These are phyloP conservation scores for Caradrina clavipalpis DNA, from an alignment of 2,888 invertebrate genomes.

Conservation along the genomic window DNA sequence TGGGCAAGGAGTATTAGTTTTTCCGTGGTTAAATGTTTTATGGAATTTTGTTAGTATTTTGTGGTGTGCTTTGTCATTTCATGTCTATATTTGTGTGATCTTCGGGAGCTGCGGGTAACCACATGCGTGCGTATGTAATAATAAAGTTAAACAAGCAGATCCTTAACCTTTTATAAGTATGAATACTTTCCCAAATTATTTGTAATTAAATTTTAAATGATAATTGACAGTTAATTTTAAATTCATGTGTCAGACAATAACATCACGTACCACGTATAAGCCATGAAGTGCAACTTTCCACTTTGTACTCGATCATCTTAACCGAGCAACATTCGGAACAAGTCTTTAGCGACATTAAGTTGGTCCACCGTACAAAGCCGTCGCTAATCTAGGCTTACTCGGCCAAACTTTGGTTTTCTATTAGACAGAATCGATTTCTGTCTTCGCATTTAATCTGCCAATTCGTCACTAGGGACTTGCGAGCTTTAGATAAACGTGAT, in stretches of 20 bases:
- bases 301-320: slow-evolving; percentile 55
- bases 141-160: not conserved
- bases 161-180: too few relatives aligned
- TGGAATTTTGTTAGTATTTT: not conserved
- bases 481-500: slow-evolving; percentile 39
- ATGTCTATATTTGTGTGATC: not conserved
- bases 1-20: not conserved
- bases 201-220: too few relatives aligned
- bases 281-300: slow-evolving; percentile 48
- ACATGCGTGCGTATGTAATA: not conserved
- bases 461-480: slow-evolving; percentile 51
- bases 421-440: slow-evolving; percentile 67
- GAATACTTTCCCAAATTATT: too few relatives aligned
- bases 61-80: not conserved
- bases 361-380: slow-evolving; percentile 70
- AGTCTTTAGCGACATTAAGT: slow-evolving; percentile 72
- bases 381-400: slow-evolving; percentile 72
- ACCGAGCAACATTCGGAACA: slow-evolving; percentile 61
- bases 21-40: too few relatives aligned
- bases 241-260: slow-evolving; percentile 23
- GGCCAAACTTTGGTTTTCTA: slow-evolving; percentile 71
- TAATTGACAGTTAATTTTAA: too few relatives aligned
- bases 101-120: not conserved
- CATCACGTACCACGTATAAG: slow-evolving; percentile 13
- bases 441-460: slow-evolving; percentile 56